phyloP scores from a whole-genome alignment of 1,140 invertebrate genomes.

The Macrobrachium nipponense region DNA sequence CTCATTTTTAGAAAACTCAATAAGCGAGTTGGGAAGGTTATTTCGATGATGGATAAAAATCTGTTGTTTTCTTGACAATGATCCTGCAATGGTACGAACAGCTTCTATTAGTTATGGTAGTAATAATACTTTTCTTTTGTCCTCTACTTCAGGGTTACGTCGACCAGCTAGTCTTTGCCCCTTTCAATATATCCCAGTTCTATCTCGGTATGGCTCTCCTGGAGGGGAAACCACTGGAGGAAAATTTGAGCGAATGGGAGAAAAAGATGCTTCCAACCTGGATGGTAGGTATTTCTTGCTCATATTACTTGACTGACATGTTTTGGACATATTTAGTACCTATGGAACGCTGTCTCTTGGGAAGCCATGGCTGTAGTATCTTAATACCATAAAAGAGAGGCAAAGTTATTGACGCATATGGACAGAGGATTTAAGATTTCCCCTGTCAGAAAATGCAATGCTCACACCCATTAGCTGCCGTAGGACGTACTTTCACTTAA shows the following conservation, averaged over 20 bases:
- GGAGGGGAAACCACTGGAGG: conserved; percentile 38
- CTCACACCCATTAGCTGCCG: too few species aligned
- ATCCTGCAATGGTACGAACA: too few species aligned
- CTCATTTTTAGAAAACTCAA: too few species aligned
- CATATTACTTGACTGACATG: too few species aligned
- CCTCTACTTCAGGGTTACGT: conserved; percentile 36
- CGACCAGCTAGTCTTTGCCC: conserved; percentile 55
- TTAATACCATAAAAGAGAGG: background rate
- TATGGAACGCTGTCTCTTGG: too few species aligned
- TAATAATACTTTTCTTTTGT: background rate
- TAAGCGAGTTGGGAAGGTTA: background rate
- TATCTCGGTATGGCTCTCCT: conserved; percentile 48
- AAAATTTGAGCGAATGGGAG: conserved; percentile 18
- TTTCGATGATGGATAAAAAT: background rate
- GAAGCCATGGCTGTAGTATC: background rate
- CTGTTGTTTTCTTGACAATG: too few species aligned
- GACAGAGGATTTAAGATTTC: too few species aligned
- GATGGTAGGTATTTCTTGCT: conserved; percentile 25
- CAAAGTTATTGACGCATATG: too few species aligned
- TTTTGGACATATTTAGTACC: too few species aligned
- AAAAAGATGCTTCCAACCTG: conserved; percentile 41
- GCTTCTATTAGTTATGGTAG: too few species aligned
- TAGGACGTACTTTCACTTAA: too few species aligned
- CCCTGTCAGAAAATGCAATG: too few species aligned
- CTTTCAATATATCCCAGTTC: conserved; percentile 50